Percentiles rank a stretch among this genome's conserved stretches.
These are phyloP conservation scores for Irena cyanogastra DNA, from an alignment of 2,113 vertebrate species.

Conservation along the genomic window DNA sequence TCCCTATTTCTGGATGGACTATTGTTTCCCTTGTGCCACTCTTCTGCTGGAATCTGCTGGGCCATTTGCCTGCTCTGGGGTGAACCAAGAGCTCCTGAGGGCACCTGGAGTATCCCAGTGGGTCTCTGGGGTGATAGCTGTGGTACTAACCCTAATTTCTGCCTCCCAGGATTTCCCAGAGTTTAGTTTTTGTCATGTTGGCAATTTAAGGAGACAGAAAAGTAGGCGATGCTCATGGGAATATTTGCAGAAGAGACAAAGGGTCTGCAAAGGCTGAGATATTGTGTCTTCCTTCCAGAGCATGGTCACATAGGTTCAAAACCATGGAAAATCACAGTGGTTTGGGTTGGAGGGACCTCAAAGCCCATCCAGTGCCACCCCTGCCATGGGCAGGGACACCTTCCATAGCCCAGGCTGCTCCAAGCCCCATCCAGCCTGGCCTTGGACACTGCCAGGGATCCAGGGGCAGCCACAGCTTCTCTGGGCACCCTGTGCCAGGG, in stretches of 20 bases:
- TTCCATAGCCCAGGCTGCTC: accelerated
- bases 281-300: not conserved
- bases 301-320: not conserved
- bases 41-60: not conserved
- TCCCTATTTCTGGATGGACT: not conserved
- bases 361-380: not conserved
- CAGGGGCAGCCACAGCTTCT: not conserved
- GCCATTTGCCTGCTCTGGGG: accelerated
- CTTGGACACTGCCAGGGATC: not conserved
- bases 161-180: not conserved
- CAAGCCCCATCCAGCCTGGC: accelerated
- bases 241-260: not conserved
- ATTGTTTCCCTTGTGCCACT: not conserved
- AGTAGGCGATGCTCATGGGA: accelerated
- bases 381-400: not conserved
- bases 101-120: too few species aligned
- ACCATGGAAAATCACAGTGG: not conserved
- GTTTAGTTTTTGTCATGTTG: not conserved
- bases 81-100: not conserved
- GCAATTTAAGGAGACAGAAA: not conserved
- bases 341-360: not conserved
- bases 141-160: not conserved
- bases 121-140: too few species aligned
- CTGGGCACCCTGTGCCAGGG: not conserved
- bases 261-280: not conserved